These are phyloP conservation scores for Halictus ligatus DNA, from an alignment of 2,888 invertebrate species.

Conservation along the genomic window DNA sequence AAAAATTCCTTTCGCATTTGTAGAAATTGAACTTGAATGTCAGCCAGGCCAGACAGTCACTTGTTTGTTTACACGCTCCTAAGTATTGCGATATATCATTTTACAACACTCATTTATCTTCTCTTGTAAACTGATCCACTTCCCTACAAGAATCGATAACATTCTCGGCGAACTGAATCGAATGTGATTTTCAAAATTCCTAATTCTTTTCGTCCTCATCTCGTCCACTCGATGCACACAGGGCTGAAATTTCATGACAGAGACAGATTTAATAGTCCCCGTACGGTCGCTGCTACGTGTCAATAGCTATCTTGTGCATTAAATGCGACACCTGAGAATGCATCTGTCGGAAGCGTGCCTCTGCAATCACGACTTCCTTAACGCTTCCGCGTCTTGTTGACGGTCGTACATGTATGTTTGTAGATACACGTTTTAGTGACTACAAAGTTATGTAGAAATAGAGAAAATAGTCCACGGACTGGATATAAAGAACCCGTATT, in stretches of 20 bases:
- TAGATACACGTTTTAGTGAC: background rate
- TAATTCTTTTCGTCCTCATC: background rate
- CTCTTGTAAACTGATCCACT: background rate
- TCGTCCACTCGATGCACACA: too few relatives aligned
- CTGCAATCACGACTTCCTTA: background rate
- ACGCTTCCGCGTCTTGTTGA: background rate
- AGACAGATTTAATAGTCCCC: background rate
- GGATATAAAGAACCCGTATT: background rate
- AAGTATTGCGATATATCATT: background rate
- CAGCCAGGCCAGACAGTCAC: too few relatives aligned
- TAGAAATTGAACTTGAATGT: too few relatives aligned
- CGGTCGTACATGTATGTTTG: background rate
- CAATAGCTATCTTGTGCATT: background rate
- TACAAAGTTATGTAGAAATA: background rate
- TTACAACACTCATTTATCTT: background rate
- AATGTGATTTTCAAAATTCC: background rate
- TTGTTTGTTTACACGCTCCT: too few relatives aligned
- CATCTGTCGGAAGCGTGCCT: slow-evolving; percentile 10
- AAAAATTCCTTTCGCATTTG: background rate
- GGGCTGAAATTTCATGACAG: background rate
- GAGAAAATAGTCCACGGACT: background rate
- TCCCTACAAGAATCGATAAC: background rate
- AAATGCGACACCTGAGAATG: slow-evolving; percentile 8
- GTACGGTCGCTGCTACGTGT: background rate
- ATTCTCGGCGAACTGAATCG: background rate